phyloP scores from a whole-genome alignment of 2,113 vertebrate species.

The Condylura cristata region DNA sequence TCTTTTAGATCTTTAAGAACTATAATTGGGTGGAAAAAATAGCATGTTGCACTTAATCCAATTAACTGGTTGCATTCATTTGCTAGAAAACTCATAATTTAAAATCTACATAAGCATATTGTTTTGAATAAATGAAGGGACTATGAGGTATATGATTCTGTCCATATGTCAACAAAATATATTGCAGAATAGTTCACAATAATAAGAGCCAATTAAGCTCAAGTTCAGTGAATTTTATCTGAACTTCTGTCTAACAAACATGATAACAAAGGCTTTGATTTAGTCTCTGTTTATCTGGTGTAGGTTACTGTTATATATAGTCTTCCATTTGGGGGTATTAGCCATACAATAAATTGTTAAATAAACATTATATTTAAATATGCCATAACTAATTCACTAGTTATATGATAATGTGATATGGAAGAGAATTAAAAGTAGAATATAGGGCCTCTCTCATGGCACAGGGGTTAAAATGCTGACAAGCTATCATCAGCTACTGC shows the following conservation, averaged over 20 bases:
- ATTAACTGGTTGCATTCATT: constrained; percentile 55
- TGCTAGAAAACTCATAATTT: constrained; percentile 22
- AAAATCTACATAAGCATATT: neutral
- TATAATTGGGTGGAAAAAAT: constrained; percentile 75
- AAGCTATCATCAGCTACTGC: too few species aligned
- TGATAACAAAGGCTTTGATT: neutral
- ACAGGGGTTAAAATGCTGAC: too few species aligned
- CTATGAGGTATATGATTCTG: neutral
- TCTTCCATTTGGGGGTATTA: neutral
- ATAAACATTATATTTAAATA: neutral
- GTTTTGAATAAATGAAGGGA: neutral
- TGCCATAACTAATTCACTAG: neutral
- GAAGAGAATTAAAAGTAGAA: neutral
- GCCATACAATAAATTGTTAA: neutral
- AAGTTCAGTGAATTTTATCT: neutral
- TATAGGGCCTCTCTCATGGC: neutral
- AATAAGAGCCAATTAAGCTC: neutral
- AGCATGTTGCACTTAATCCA: constrained; percentile 64
- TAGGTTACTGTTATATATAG: neutral
- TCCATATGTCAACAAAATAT: neutral
- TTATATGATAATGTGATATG: neutral
- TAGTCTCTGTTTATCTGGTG: neutral
- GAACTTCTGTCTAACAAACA: neutral
- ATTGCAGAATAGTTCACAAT: neutral
- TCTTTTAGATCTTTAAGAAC: constrained; percentile 54